Base-by-base conservation (phyloP, 2,888 invertebrate genomes). In the Clepsis dumicolana region DNA sequence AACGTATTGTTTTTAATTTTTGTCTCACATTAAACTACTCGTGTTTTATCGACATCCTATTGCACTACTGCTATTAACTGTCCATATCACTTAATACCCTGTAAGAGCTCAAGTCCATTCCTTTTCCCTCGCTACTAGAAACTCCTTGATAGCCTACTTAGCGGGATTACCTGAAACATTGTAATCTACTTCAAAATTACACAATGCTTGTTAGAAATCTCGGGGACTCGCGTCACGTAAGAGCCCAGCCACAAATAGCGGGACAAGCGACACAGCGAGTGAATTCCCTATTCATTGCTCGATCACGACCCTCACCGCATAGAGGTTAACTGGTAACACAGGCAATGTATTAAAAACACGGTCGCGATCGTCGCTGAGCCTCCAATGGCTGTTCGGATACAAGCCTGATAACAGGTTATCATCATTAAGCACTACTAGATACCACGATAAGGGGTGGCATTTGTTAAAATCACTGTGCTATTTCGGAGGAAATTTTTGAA, bases 341-440 rank as follows among this genome's bases (percentile, higher is more conserved):
- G 4, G 29, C 29, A 29, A 29, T 29, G 4, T 29, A 29, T 29
- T 3, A 29, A 7, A 4, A 29, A 29, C 4, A 29, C 29, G 29
- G 29, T 7, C 29, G 29, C 29, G 7, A 29, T 29, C 7, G 29
- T 29, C 3, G 7, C 29, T 7, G 29, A 7, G 29, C 29, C n/a
- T 29, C 4, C 3, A 56, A 60, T 65, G 50, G 59, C 44, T 64
- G 8, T 65, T 32, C 14, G 44, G 38, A 18, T 65, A 44, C 32
- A 25, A 52, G 41, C 14, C 48, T 54, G 69, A 69, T 71, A 69
- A 65, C 57, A 27, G 62, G 57, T 71, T 71, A 71, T 71, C 71
- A 60, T 27, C 38, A n/a, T 5, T 63, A 61, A 50, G 52, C 53
- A 56, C 62, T 65, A 54, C 48, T 50, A 69, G 69, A 71, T 71